Evolutionary conservation across 2,113 vertebrate species (phyloP).

Genomic region (Dicrurus megarhynchus): DNA sequence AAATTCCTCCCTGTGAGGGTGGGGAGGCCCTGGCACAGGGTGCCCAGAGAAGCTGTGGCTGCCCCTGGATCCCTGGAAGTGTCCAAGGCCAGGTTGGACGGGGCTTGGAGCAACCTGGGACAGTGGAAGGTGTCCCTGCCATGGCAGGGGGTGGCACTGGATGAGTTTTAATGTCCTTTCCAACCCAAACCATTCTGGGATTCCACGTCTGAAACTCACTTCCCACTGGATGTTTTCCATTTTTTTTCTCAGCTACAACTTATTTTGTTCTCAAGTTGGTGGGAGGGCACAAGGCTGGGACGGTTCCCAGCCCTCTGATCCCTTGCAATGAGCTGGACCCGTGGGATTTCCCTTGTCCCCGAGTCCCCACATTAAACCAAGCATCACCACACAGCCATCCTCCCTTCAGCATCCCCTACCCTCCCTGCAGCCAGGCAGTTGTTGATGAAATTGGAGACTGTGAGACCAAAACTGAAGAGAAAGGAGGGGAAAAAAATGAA

Average conservation of each 20-base stretch:
- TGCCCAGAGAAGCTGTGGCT: background rate
- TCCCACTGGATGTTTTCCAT: background rate
- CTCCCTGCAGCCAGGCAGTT: background rate
- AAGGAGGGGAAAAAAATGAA: background rate
- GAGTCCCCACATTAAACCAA: background rate
- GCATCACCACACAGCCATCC: background rate
- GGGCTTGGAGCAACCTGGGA: background rate
- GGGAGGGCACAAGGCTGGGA: background rate
- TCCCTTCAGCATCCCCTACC: background rate
- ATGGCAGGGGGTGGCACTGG: accelerated
- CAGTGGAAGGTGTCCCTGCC: accelerated
- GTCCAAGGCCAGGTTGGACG: accelerated
- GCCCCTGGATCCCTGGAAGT: background rate
- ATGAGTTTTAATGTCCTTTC: background rate
- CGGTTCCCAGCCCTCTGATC: background rate
- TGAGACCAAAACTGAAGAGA: background rate
- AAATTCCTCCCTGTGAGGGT: background rate
- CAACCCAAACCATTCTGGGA: background rate
- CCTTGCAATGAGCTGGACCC: background rate
- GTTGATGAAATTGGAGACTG: background rate
- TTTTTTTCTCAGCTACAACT: background rate
- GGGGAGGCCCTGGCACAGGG: background rate
- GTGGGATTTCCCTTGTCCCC: background rate
- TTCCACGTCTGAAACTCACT: background rate
- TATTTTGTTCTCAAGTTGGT: background rate